phyloP scores from a whole-genome alignment of 2,797 vertebrate species.

The Chlorospingus semifuscus region DNA sequence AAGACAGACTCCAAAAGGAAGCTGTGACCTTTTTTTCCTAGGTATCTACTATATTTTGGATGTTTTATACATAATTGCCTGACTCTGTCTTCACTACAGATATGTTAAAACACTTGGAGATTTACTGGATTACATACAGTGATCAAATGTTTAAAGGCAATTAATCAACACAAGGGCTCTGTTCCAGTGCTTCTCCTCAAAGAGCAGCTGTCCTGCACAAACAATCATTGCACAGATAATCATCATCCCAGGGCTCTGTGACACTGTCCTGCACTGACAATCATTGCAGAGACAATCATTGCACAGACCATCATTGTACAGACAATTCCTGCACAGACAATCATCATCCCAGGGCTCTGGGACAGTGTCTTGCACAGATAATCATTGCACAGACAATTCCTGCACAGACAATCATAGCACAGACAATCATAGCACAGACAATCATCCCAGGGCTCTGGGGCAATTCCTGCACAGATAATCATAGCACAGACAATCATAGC shows the following conservation, averaged over 20 bases:
- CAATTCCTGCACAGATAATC: neutral
- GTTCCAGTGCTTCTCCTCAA: neutral
- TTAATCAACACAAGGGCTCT: neutral
- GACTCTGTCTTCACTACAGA: neutral
- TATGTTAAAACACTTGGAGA: neutral
- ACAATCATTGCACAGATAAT: too few species aligned
- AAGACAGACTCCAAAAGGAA: constrained; percentile 7
- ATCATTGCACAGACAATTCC: too few species aligned
- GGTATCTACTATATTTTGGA: neutral
- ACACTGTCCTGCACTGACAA: too few species aligned
- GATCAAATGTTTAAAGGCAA: neutral
- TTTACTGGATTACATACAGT: neutral
- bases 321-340: neutral
- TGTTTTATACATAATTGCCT: neutral
- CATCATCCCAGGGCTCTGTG: too few species aligned
- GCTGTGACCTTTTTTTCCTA: neutral
- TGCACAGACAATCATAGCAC: too few species aligned
- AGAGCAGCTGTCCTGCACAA: neutral
- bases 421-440: too few species aligned
- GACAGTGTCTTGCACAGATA: too few species aligned
- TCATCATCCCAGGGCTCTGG: too few species aligned
- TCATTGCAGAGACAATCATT: too few species aligned
- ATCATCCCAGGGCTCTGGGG: too few species aligned
- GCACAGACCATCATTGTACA: neutral
- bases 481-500: too few species aligned